Evolutionary conservation across 2,888 invertebrate species (phyloP).

Genomic region (Sarcophaga subvicina): DNA sequence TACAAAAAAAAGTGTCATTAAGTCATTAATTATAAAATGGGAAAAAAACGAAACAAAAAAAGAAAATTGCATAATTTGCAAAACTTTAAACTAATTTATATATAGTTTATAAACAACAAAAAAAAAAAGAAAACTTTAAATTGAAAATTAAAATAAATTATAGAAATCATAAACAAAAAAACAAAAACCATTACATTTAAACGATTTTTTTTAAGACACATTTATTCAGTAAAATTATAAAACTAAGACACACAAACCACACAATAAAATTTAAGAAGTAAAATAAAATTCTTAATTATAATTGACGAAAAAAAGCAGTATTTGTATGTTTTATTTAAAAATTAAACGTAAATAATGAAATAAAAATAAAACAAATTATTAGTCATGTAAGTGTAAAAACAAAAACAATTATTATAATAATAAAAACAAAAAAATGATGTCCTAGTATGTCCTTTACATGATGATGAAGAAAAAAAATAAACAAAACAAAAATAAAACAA

Average conservation of each 20-base stretch:
- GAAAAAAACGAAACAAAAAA: conserved; percentile 43
- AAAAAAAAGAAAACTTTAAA: conserved; percentile 53
- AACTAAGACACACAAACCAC: conserved; percentile 25
- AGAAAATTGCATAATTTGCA: conserved; percentile 55
- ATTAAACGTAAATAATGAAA: conserved; percentile 57
- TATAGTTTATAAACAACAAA: conserved; percentile 72
- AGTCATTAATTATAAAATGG: conserved; percentile 71
- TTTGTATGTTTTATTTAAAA: conserved; percentile 70
- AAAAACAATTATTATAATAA: conserved; percentile 35
- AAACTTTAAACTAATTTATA: conserved; percentile 70
- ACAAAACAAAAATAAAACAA: conserved; percentile 26
- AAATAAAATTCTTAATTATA: conserved; percentile 41
- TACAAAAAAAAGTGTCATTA: conserved; percentile 73
- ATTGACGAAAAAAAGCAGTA: conserved; percentile 66
- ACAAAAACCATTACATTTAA: conserved; percentile 61
- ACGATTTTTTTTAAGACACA: conserved; percentile 65
- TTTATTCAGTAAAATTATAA: conserved; percentile 28
- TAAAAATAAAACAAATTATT: conserved; percentile 55
- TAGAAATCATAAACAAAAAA: conserved; percentile 62
- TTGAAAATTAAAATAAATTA: conserved; percentile 46
- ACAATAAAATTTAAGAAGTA: conserved; percentile 38
- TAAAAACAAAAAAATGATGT: conserved; percentile 61
- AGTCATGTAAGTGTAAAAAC: conserved; percentile 64
- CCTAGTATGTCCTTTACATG: conserved; percentile 67
- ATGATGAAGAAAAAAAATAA: neutral